Evolutionary conservation across 1,140 invertebrate genomes (phyloP).

Genomic region (Microplitis demolitor): DNA sequence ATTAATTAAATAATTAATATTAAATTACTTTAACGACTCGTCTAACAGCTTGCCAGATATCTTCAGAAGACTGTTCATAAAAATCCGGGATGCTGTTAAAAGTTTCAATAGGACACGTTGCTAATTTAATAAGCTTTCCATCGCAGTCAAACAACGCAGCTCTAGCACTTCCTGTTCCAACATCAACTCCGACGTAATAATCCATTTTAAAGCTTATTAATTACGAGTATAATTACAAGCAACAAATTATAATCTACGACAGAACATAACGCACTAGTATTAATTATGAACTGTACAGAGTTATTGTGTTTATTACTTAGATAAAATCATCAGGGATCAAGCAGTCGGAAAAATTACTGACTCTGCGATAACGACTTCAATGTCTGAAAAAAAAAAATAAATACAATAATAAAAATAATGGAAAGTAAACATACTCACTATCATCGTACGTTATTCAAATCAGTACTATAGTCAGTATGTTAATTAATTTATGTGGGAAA

Average conservation of each 20-base stretch:
- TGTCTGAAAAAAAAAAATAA: no score
- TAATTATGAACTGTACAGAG: background rate
- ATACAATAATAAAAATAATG: no score
- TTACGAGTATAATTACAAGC: background rate
- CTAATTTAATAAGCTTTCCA: conserved; percentile 71
- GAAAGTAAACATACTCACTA: no score
- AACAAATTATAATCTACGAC: background rate
- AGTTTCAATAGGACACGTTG: conserved; percentile 72
- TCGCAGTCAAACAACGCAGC: conserved; percentile 74
- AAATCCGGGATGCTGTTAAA: conserved; percentile 78
- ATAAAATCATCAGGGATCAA: no score
- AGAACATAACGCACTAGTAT: background rate
- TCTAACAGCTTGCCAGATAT: conserved; percentile 84
- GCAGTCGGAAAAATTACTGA: no score
- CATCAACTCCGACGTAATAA: conserved; percentile 90
- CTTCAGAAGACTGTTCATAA: conserved; percentile 91
- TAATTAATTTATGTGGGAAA: no score
- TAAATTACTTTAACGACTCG: conserved; percentile 69
- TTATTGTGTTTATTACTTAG: background rate
- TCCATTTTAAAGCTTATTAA: conserved; percentile 37
- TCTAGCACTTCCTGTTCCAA: conserved; percentile 88
- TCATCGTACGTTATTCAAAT: no score
- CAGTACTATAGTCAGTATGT: no score
- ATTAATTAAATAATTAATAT: background rate
- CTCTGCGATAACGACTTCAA: no score